phyloP scores from a whole-genome alignment of 2,797 vertebrate genomes.

The Labeo calbasu region DNA sequence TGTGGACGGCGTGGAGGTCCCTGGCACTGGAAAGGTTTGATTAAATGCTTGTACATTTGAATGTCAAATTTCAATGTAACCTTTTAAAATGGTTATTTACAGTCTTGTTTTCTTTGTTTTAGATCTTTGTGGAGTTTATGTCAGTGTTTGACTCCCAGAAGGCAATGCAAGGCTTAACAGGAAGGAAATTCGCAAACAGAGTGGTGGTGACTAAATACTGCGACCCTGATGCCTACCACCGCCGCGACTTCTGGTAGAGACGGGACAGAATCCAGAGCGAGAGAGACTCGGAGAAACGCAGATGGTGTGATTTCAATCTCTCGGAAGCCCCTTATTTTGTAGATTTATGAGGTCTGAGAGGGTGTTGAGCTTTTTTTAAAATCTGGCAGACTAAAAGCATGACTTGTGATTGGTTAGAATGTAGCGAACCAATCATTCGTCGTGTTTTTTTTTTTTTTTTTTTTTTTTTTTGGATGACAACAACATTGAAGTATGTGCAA shows the following conservation, averaged over 20 bases:
- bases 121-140: constrained; percentile 96
- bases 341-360: constrained; percentile 57
- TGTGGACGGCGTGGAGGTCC: constrained; percentile 89
- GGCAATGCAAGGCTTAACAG: constrained; percentile 93
- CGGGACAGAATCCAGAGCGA: background rate
- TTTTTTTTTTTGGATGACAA: background rate
- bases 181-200: constrained; percentile 93
- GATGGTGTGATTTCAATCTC: constrained; percentile 59
- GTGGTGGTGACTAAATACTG: constrained; percentile 96
- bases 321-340: constrained; percentile 20
- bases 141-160: constrained; percentile 95
- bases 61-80: background rate
- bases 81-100: background rate
- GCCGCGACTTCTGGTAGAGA: constrained; percentile 93
- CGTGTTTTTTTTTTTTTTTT: background rate
- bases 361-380: constrained; percentile 54
- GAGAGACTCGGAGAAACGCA: constrained; percentile 36
- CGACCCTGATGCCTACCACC: constrained; percentile 92
- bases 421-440: constrained; percentile 23
- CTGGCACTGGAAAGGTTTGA: constrained; percentile 89
- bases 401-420: constrained; percentile 38
- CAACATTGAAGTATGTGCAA: constrained; percentile 32
- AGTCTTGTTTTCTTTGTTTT: background rate
- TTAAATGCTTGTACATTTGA: background rate
- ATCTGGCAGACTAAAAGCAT: constrained; percentile 25